Evolutionary conservation across 2,113 vertebrate genomes (phyloP).

Genomic region (Cyprinus carpio): DNA sequence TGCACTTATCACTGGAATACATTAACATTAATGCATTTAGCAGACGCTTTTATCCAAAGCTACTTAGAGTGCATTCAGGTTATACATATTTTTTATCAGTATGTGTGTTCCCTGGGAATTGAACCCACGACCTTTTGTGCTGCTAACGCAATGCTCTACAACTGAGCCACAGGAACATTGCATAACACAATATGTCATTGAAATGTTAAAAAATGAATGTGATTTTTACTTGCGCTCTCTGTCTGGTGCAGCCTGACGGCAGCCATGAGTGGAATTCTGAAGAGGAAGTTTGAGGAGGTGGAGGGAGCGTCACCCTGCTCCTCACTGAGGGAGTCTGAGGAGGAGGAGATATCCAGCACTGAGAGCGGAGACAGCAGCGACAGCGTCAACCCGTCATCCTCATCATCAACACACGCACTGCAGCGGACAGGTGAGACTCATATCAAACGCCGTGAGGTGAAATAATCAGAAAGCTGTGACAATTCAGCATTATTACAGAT

Average conservation of each 20-base stretch:
- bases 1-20: neutral
- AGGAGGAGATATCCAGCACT: constrained; percentile 95
- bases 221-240: neutral
- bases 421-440: constrained; percentile 26
- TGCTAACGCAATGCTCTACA: too few relatives aligned
- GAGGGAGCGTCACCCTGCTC: constrained; percentile 96
- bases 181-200: neutral
- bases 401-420: neutral
- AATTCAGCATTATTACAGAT: neutral
- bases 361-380: constrained; percentile 98
- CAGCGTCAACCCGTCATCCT: constrained; percentile 88
- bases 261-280: constrained; percentile 94
- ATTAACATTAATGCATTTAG: too few relatives aligned
- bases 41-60: too few relatives aligned
- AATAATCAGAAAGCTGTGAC: neutral
- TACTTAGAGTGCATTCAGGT: too few relatives aligned
- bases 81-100: too few relatives aligned
- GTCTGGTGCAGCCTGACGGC: constrained; percentile 74
- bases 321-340: constrained; percentile 91
- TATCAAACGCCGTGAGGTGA: neutral
- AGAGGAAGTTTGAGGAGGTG: constrained; percentile 98
- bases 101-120: too few relatives aligned
- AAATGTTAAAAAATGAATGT: neutral
- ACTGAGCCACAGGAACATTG: too few relatives aligned
- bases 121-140: too few relatives aligned